Evolutionary conservation across 2,113 vertebrate genomes (phyloP), one percentile per base, ranked within the genome.

Genomic region (Lamprotornis superbus): DNA sequence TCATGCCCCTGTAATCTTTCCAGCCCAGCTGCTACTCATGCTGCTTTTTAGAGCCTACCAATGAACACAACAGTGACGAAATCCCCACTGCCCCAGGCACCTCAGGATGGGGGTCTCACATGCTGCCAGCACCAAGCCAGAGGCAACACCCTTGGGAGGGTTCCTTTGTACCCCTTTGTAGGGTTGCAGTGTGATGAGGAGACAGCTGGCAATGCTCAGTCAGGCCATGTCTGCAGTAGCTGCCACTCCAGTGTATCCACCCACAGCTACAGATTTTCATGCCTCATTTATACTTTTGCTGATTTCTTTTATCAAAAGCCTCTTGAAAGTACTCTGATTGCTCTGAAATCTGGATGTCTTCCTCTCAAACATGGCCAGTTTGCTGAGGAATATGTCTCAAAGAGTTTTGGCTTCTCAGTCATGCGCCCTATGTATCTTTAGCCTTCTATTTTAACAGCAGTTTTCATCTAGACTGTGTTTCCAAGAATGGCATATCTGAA

Each of bases 171-270:
- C 4, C 7, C 12, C 11, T 63, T 49, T 10, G 14, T 9, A 23
- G 25, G n/a, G 15, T 23, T 52, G 21, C 24, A 22, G 28, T 20
- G 5, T 0, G 0, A 24, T 27, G 22, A 40, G 19, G 40, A 31
- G 53, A 28, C 11, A 56, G 40, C 12, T 0, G 0, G 15, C 21
- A 40, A 22, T n/a, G 20, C 28, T 50, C 22, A 27, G 3, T 3
- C 17, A 47, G 65, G 28, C 31, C 13, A 19, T 4, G 7, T 12
- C 35, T 40, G 40, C 2, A 12, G 24, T 5, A 22, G 24, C 28
- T 46, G 30, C 13, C 35, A 20, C n/a, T 77, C 21, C 27, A 10
- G 18, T 5, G 3, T 70, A 19, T 39, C 25, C 37, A 10, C 13
- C 6, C n/a, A 71, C 1, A 6, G 1, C 11, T 47, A 80, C 20